phyloP scores from a whole-genome alignment of 2,888 invertebrate genomes.

The Oscheius sp. region DNA sequence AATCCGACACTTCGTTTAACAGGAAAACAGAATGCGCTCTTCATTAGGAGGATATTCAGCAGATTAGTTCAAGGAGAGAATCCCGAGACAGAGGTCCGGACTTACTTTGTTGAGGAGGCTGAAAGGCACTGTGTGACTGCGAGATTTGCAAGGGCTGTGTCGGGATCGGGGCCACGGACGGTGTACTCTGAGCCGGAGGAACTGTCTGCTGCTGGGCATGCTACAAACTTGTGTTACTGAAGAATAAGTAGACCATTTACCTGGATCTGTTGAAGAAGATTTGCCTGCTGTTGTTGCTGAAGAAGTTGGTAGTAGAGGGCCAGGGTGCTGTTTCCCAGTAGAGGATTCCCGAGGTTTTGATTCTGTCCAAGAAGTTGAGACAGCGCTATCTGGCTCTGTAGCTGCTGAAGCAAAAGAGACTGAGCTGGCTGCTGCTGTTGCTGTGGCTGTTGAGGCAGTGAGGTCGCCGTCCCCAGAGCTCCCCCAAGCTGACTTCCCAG shows the following conservation, averaged over 20 bases:
- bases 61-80: not conserved
- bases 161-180: constrained; percentile 4
- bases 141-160: not conserved
- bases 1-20: not conserved
- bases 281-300: constrained; percentile 32
- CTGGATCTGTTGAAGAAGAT: constrained; percentile 32
- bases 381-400: constrained; percentile 25
- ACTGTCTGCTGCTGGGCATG: constrained; percentile 15
- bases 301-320: constrained; percentile 25
- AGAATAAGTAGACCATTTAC: not conserved
- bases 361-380: constrained; percentile 6
- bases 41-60: not conserved
- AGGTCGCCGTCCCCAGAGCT: not conserved
- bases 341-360: not conserved
- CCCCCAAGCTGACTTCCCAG: not conserved
- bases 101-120: constrained; percentile 26
- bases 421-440: constrained; percentile 21
- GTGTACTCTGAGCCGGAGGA: constrained; percentile 10
- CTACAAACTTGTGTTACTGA: constrained; percentile 1
- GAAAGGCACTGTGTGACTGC: constrained; percentile 34
- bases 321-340: not conserved
- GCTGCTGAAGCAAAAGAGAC: constrained; percentile 6
- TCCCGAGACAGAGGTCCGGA: not conserved
- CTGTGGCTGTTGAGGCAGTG: not conserved
- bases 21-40: not conserved